Conservation (phyloP, 1,140 invertebrate genomes). For the Drosophila tani region DNA sequence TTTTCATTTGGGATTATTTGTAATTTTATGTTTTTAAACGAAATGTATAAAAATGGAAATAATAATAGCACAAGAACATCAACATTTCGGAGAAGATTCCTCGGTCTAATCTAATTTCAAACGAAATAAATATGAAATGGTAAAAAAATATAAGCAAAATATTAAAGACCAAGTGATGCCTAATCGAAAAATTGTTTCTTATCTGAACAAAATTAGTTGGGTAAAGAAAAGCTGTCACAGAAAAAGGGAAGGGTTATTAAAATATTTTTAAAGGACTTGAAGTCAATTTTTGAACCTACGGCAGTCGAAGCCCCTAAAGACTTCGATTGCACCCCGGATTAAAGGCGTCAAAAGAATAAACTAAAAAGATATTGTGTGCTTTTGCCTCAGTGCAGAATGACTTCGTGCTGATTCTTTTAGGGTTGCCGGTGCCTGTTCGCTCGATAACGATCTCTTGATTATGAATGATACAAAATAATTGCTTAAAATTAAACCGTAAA, state of each 20-base stretch:
- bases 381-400: slow-evolving; percentile 27
- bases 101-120: not conserved
- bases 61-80: no score
- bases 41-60: no score
- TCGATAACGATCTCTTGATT: slow-evolving; percentile 42
- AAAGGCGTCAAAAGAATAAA: not conserved
- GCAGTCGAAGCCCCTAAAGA: no score
- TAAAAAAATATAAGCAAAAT: no score
- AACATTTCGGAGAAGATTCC: no score
- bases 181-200: not conserved
- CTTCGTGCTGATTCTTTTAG: slow-evolving; percentile 73
- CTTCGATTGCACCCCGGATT: no score
- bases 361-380: not conserved
- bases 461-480: slow-evolving; percentile 65
- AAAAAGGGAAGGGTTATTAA: no score
- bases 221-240: not conserved
- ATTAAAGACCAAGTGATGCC: not conserved
- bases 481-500: slow-evolving; percentile 69
- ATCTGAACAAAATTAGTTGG: not conserved
- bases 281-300: no score
- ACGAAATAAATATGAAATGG: not conserved
- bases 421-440: slow-evolving; percentile 37
- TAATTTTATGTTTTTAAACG: no score
- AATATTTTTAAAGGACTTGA: no score
- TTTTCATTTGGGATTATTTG: no score